Percentiles rank a stretch among this genome's conserved stretches.
These are phyloP conservation scores for Cassiopea andromeda DNA, from an alignment of 30 jellyfish, hydroid and myxozoan genomes.

Conservation along the genomic window DNA sequence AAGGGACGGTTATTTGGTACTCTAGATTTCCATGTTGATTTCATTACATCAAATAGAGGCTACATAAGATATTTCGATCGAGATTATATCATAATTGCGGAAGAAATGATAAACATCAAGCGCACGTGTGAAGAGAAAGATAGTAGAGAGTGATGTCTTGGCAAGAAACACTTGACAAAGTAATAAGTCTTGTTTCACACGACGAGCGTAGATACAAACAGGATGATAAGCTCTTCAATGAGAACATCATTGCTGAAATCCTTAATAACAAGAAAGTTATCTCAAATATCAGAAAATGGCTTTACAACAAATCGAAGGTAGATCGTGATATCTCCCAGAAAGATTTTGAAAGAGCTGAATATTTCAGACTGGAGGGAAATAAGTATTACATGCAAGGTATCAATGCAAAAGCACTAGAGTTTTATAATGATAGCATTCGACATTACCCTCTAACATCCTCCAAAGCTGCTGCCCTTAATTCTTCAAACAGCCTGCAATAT, in stretches of 20 bases:
- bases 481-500: background rate
- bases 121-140: background rate
- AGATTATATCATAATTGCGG: no score
- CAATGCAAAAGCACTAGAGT: conserved; percentile 67
- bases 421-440: conserved; percentile 72
- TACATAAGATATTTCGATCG: no score
- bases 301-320: background rate
- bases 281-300: background rate
- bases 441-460: conserved; percentile 23
- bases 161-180: conserved; percentile 12
- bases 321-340: conserved; percentile 24
- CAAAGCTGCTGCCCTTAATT: no score
- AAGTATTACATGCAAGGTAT: conserved; percentile 40
- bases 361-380: conserved; percentile 68
- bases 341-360: conserved; percentile 23
- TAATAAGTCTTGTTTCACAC: background rate
- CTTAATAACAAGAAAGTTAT: conserved; percentile 1
- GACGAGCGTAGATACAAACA: background rate
- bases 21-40: no score
- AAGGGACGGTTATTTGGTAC: no score
- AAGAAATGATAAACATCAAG: background rate
- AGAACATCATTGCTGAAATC: conserved; percentile 5
- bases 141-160: background rate
- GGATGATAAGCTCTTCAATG: background rate
- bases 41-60: no score